These are phyloP conservation scores for Parazoanthus atlanticus DNA, from an alignment of 92 coral and sea anemone species.

Conservation along the genomic window DNA sequence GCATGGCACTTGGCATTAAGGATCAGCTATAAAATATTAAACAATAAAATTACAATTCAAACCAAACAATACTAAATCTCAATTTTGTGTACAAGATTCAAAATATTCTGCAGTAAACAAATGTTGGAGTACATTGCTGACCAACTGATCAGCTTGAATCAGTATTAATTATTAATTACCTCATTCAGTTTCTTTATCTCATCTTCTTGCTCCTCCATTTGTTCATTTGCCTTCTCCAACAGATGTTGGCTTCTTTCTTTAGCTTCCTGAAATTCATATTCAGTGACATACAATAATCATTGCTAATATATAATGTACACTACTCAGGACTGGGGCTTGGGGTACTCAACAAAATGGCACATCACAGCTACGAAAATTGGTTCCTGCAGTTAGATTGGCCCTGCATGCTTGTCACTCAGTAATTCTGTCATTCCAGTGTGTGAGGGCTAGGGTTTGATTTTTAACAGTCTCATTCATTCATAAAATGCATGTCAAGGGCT, in stretches of 20 bases:
- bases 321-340: no score
- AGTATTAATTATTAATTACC: slow-evolving; percentile 50
- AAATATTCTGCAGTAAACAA: background rate
- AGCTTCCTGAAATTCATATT: slow-evolving; percentile 70
- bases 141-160: background rate
- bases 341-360: no score
- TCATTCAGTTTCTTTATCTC: slow-evolving; percentile 98
- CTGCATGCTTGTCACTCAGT: no score
- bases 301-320: no score
- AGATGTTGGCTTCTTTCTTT: slow-evolving; percentile 85
- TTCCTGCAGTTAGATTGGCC: no score
- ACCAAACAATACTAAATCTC: background rate
- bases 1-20: slow-evolving; percentile 99
- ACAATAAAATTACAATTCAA: background rate
- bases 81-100: background rate
- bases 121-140: no score
- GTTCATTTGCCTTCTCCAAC: slow-evolving; percentile 94
- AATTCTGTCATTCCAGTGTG: no score
- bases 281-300: background rate
- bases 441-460: no score
- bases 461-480: no score
- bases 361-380: no score
- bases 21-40: slow-evolving; percentile 68
- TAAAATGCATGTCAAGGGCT: no score
- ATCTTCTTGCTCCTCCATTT: slow-evolving; percentile 99